A percentile compares a stretch with the other conserved stretches of the same genome.
These are phyloP conservation scores for Glyphotaelius pellucidus DNA, from an alignment of 2,888 invertebrate genomes.

Conservation along the genomic window DNA sequence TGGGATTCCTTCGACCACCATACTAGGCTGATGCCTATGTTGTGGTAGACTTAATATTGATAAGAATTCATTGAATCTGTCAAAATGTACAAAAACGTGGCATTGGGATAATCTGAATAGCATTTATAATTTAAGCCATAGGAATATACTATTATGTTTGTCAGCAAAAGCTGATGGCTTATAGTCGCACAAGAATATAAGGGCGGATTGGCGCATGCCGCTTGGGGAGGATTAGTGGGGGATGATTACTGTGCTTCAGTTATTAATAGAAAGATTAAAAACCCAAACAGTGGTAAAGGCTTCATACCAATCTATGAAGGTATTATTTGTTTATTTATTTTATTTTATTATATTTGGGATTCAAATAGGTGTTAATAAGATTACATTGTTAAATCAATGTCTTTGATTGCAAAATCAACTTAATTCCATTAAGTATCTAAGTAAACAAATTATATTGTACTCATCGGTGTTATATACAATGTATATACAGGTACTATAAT, in stretches of 20 bases:
- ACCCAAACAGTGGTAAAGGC: neutral
- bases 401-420: too few species aligned
- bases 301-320: neutral
- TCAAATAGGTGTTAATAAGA: too few species aligned
- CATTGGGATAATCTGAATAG: neutral
- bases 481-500: too few species aligned
- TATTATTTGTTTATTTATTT: neutral
- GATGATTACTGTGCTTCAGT: neutral
- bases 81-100: neutral
- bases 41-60: neutral
- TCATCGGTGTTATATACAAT: too few species aligned
- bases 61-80: neutral
- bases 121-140: neutral
- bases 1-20: too few species aligned
- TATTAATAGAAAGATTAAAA: neutral
- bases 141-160: neutral
- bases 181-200: neutral
- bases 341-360: too few species aligned
- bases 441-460: too few species aligned
- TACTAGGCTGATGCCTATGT: too few species aligned
- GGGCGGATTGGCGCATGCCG: neutral
- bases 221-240: neutral
- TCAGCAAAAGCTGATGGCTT: neutral
- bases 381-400: too few species aligned
- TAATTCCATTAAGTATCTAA: too few species aligned